Base-by-base conservation (phyloP, 1,140 invertebrate genomes). In the Aphelinus atriplicis region DNA sequence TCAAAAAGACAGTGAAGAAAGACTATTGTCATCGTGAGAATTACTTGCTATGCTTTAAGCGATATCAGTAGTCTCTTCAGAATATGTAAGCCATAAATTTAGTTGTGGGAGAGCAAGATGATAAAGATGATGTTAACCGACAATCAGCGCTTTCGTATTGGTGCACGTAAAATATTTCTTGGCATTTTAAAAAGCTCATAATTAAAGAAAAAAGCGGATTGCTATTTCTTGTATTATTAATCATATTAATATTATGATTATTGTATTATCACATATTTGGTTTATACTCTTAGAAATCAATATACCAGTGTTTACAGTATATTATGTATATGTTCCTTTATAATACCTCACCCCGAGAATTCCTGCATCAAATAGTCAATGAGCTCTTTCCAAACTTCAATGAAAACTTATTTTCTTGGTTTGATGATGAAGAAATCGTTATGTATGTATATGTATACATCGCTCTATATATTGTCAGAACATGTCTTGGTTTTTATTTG, bases 221-320 rank as follows among this genome's bases (percentile, higher is more conserved):
- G 80, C 75, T 84, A 81, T 82, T 79, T 78, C 79, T 71, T 71
- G 76, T 81, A 84, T 81, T 82, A 80, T 81, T 81, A 80, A 82
- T 81, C 80, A 79, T 80, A 81, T 77, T 80, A 81, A 77, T 82
- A 83, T 78, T 78, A 79, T 78, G 63, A 82, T 78, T 79, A 84
- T 83, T 80, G 71, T 86, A 84, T 82, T 82, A 83, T 81, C 77
- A 71, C 71, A 81, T 75, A 79, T 81, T 85, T 86, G 84, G 80
- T 85, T 86, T 84, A 84, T 82, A 85, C 77, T 84, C 78, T 77
- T 86, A 86, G 81, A 82, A 85, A 81, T 82, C 78, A 87, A 85
- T 86, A 87, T 86, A 86, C 81, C 83, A 83, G 82, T 85, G 82
- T 85, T 86, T 86, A 85, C 80, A 85, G 70, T 79, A 79, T 63